Conservation (phyloP, 1,140 invertebrate genomes). For the Manduca sexta region DNA sequence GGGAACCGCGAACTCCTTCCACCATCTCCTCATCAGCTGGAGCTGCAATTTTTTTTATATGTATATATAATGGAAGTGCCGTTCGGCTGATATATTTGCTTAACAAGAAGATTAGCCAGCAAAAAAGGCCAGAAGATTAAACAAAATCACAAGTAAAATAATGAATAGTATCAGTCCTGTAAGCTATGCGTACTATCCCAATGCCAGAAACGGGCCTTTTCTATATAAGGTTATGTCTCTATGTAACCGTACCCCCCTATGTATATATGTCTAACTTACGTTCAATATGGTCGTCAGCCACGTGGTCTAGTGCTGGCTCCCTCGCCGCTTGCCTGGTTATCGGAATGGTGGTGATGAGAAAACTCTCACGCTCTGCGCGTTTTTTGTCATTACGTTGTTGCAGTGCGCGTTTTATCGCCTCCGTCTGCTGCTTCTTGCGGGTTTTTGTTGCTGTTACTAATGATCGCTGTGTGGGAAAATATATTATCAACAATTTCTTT, state of each 20-base stretch:
- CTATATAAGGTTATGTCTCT: too few relatives aligned
- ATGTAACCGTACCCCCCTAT: too few relatives aligned
- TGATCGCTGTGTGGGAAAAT: conserved; percentile 80
- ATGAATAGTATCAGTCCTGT: too few relatives aligned
- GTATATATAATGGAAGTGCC: too few relatives aligned
- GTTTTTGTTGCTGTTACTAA: conserved; percentile 99
- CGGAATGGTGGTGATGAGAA: conserved; percentile 96
- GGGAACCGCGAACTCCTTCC: conserved; percentile 80
- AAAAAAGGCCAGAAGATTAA: too few relatives aligned
- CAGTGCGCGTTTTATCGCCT: conserved; percentile 95
- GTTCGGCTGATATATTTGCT: too few relatives aligned
- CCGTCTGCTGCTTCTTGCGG: conserved; percentile 98
- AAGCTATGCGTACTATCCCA: too few relatives aligned
- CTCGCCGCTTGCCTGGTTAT: conserved; percentile 96
- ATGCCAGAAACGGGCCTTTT: too few relatives aligned
- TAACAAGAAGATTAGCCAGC: too few relatives aligned
- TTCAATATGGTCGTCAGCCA: conserved; percentile 90
- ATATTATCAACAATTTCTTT: too few relatives aligned
- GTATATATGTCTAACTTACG: conserved; percentile 61
- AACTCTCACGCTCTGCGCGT: conserved; percentile 94
- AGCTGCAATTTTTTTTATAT: conserved; percentile 20
- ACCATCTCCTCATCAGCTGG: conserved; percentile 79
- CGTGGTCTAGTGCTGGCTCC: conserved; percentile 93
- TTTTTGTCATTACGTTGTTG: conserved; percentile 97
- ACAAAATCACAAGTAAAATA: too few relatives aligned